Evolutionary conservation across 1,140 invertebrate species (phyloP), one percentile per base, ranked within the genome.

Genomic region (Zaprionus africanus): DNA sequence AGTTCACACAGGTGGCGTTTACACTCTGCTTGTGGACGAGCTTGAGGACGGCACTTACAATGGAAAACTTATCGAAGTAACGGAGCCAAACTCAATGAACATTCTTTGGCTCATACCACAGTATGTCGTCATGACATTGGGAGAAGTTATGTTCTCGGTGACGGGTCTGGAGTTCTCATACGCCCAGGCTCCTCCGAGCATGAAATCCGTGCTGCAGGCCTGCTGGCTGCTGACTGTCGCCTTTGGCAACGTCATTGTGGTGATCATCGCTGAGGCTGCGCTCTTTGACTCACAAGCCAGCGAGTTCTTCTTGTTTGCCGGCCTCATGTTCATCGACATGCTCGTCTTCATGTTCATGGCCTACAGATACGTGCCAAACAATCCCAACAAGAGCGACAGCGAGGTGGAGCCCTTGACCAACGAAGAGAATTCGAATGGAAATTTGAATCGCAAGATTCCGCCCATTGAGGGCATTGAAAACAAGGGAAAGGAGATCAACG

Each of bases 111-210:
- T 98, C 73, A 91, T 98, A 15, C 97, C 98, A 0, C 98, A 98
- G 90, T 98, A 98, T 90, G 92, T 98, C 24, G 93, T 98, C 1
- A 96, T 99, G 71, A 98, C 98, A 0, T 94, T 96, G 72, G 97
- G 95, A 0, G 94, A 94, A 70, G 94, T 99, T 22, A 96, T 99
- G 95, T 98, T 98, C 92, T 98, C 97, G 0, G 95, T 99, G 5
- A 99, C 98, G 0, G 98, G 98, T 1, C 93, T 99, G 0, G 96
- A 98, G 82, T 99, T 99, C 93, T 97, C 97, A 0, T 99, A 98
- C 92, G 95, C 96, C 0, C 95, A 99, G 94, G 97, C 98, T 6
- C 98, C 98, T 0, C 87, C 93, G 3, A 96, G 95, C 70, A 98
- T 99, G 98, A 99, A 98, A 91, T 97, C 98, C 0, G 95, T 99